Percentiles rank a stretch among this genome's conserved stretches.
These are phyloP conservation scores for Dicaeum eximium DNA, from an alignment of 2,113 vertebrate genomes.

Conservation along the genomic window DNA sequence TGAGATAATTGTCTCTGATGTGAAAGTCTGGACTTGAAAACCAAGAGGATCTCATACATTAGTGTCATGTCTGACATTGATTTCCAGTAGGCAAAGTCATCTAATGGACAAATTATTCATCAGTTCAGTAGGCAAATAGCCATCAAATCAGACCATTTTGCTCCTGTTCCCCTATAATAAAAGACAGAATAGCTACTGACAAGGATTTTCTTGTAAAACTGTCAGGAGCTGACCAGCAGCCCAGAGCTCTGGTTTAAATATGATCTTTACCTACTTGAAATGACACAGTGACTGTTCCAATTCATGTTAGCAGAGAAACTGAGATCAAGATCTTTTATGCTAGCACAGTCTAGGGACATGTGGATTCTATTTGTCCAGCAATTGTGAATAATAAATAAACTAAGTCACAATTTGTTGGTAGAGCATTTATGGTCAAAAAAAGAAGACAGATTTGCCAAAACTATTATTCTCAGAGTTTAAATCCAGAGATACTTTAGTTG, in stretches of 20 bases:
- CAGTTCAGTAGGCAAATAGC: not conserved
- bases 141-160: not conserved
- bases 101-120: not conserved
- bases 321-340: not conserved
- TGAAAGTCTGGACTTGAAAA: not conserved
- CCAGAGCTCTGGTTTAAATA: not conserved
- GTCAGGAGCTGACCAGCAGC: not conserved
- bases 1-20: not conserved
- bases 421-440: constrained; percentile 2
- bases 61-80: not conserved
- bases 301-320: not conserved
- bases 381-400: constrained; percentile 28
- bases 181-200: constrained; percentile 4
- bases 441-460: not conserved
- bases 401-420: constrained; percentile 20
- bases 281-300: not conserved
- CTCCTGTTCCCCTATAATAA: not conserved
- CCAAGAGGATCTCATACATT: not conserved
- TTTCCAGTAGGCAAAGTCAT: not conserved
- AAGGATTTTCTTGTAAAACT: constrained; percentile 26
- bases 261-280: not conserved
- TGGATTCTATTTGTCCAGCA: constrained; percentile 24
- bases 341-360: not conserved
- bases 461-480: constrained; percentile 25
- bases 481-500: not conserved